Percentiles rank a stretch among this genome's conserved stretches.
Conservation (phyloP, 2,888 invertebrate species). For the Mythimna impura region DNA sequence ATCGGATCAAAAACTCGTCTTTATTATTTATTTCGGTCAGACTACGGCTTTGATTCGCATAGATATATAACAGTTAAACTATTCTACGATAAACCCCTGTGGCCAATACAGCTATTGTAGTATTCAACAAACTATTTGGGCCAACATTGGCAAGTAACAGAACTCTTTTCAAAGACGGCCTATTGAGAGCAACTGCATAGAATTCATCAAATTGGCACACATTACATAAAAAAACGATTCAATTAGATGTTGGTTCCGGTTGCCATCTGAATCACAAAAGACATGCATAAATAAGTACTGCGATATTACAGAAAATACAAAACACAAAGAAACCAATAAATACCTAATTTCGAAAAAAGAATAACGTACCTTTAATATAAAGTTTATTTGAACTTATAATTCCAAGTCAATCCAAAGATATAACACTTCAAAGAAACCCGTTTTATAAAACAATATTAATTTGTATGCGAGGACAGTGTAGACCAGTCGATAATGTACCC, state of each 20-base stretch:
- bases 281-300: background rate
- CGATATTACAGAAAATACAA: too few relatives aligned
- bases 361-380: too few relatives aligned
- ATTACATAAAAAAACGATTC: slow-evolving; percentile 13
- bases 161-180: slow-evolving; percentile 8
- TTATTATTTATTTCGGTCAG: too few relatives aligned
- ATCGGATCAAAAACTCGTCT: too few relatives aligned
- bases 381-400: too few relatives aligned
- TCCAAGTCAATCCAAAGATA: too few relatives aligned
- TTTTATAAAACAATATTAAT: too few relatives aligned
- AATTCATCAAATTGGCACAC: slow-evolving; percentile 3
- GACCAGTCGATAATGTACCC: too few relatives aligned
- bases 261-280: slow-evolving; percentile 3
- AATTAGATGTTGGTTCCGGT: background rate
- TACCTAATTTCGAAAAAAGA: too few relatives aligned
- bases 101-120: background rate
- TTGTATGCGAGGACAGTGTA: too few relatives aligned
- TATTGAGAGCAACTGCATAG: slow-evolving; percentile 34
- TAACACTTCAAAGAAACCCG: too few relatives aligned
- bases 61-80: background rate
- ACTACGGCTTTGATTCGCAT: background rate
- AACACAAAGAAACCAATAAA: too few relatives aligned
- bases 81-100: background rate
- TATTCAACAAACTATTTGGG: slow-evolving; percentile 10
- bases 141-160: slow-evolving; percentile 11